These are phyloP conservation scores for Tragelaphus imberbis DNA, from an alignment of 2,113 vertebrate species.

Conservation along the genomic window DNA sequence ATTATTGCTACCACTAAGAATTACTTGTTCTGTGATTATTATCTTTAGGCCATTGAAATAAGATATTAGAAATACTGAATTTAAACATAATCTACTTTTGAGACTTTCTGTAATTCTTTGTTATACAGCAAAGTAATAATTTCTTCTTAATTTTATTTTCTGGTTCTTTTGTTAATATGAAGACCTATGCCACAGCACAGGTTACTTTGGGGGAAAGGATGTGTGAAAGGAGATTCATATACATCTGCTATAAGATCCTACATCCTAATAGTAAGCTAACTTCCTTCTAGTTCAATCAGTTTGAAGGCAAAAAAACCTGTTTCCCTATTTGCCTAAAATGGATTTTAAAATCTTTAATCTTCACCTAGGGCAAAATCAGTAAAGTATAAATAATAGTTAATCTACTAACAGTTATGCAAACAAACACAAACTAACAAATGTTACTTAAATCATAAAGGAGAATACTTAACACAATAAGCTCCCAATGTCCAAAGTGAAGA, in stretches of 20 bases:
- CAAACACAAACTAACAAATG: background rate
- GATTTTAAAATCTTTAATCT: background rate
- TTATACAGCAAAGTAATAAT: constrained; percentile 6
- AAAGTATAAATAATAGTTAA: background rate
- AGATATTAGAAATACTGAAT: background rate
- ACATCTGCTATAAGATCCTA: background rate
- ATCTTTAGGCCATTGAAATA: background rate
- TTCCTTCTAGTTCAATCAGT: constrained; percentile 11
- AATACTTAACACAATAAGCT: background rate
- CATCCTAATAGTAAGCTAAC: background rate
- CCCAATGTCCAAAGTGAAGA: constrained; percentile 1
- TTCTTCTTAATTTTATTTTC: constrained; percentile 13
- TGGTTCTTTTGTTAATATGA: background rate
- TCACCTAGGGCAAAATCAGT: background rate
- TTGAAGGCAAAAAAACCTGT: background rate
- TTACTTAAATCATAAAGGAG: background rate
- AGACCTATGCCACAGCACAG: background rate
- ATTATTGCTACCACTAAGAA: background rate
- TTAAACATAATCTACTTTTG: background rate
- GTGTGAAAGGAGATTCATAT: background rate
- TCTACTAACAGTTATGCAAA: background rate
- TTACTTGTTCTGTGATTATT: background rate
- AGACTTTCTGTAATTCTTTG: background rate
- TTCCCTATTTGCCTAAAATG: constrained; percentile 8
- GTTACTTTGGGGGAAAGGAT: background rate